phyloP scores from a whole-genome alignment of 2,797 vertebrate genomes.

The Gymnocypris eckloni region DNA sequence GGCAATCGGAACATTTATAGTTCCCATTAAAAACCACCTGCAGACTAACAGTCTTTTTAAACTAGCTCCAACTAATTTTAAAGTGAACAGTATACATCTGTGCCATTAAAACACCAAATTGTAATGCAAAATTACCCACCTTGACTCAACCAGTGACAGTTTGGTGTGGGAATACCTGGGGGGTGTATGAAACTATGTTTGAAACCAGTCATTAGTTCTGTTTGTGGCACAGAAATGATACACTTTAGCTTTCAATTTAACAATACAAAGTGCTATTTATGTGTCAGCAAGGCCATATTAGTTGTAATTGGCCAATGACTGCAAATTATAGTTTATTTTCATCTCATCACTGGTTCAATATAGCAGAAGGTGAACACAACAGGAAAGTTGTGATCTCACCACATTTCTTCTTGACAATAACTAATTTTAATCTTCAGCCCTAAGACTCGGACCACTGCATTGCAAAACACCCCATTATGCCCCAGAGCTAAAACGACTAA shows the following conservation, averaged over 20 bases:
- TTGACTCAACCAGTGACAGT: background rate
- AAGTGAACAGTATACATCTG: background rate
- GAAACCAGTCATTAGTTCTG: constrained; percentile 2
- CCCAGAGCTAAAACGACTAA: background rate
- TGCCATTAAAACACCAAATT: background rate
- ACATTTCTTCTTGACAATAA: constrained; percentile 10
- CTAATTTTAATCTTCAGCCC: constrained; percentile 2
- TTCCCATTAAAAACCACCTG: constrained; percentile 1
- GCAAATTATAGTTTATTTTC: constrained; percentile 12
- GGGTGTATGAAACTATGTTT: background rate
- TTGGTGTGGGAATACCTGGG: background rate
- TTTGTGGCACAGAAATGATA: background rate
- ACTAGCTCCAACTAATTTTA: background rate
- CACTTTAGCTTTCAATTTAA: background rate
- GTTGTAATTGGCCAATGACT: constrained; percentile 7
- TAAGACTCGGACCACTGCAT: background rate
- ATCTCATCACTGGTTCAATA: background rate
- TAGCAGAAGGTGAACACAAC: background rate
- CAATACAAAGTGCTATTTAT: background rate
- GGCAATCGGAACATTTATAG: background rate
- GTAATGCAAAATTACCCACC: background rate
- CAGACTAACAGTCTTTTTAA: background rate
- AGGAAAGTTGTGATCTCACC: constrained; percentile 31
- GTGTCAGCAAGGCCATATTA: background rate
- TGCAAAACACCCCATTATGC: background rate